These are phyloP conservation scores for Aspidiotus rigidus DNA, from an alignment of 2,888 invertebrate genomes.

Conservation along the genomic window DNA sequence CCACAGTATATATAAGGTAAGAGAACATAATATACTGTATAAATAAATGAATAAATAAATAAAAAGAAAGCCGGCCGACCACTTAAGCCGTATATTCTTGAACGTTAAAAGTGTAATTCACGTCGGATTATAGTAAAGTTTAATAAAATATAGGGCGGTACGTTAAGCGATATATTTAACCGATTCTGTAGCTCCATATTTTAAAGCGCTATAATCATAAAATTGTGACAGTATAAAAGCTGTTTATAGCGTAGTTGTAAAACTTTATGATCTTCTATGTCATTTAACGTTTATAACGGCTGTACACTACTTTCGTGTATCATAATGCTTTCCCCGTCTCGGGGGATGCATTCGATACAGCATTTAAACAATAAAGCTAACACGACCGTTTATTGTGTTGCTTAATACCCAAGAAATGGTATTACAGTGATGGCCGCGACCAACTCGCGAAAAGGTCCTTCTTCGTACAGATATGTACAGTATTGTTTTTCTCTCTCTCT, in stretches of 20 bases:
- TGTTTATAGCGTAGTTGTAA: constrained; percentile 32
- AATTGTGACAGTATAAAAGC: constrained; percentile 33
- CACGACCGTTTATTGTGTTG: constrained; percentile 33
- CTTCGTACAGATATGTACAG: no score
- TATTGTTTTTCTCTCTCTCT: no score
- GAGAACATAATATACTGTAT: constrained; percentile 3
- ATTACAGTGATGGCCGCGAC: constrained; percentile 21
- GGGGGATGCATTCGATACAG: constrained; percentile 32
- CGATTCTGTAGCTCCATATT: constrained; percentile 33
- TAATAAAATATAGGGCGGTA: constrained; percentile 33
- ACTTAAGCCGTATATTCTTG: constrained; percentile 32
- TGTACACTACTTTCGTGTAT: constrained; percentile 33
- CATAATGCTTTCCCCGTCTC: constrained; percentile 31
- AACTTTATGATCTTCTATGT: constrained; percentile 33
- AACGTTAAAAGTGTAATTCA: constrained; percentile 33
- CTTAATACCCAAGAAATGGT: constrained; percentile 30
- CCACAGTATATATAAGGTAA: constrained; percentile 10
- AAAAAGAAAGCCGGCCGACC: constrained; percentile 32
- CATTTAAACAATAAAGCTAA: constrained; percentile 33
- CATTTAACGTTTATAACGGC: constrained; percentile 33
- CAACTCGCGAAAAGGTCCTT: no score
- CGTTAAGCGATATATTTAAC: constrained; percentile 32
- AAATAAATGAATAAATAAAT: constrained; percentile 27
- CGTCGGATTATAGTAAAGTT: constrained; percentile 33
- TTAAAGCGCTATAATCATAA: constrained; percentile 33